A percentile compares a stretch with the other conserved stretches of the same genome.
Conservation (phyloP, 2,888 invertebrate genomes). For the Eupithecia inturbata region DNA sequence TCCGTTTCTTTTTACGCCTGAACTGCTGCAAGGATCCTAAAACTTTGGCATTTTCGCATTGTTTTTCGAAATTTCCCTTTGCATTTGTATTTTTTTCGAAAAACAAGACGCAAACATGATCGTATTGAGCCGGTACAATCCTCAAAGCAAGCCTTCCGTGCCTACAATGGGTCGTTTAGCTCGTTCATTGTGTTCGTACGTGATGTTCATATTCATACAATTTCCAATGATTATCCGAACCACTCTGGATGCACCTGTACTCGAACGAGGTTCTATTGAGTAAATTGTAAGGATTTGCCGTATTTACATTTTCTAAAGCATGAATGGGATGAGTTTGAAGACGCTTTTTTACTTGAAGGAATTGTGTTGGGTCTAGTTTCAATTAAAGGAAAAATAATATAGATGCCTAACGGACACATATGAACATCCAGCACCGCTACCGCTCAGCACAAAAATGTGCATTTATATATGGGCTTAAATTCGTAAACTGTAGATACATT, state of each 20-base stretch:
- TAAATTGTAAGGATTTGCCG: constrained; percentile 19
- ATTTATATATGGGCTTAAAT: too few relatives aligned
- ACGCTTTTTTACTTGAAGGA: too few relatives aligned
- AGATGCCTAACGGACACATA: too few relatives aligned
- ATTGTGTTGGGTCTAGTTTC: too few relatives aligned
- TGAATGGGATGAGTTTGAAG: too few relatives aligned
- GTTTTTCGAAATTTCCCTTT: background rate
- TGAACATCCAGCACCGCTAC: too few relatives aligned
- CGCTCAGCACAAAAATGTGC: too few relatives aligned
- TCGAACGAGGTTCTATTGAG: constrained; percentile 23
- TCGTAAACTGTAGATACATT: too few relatives aligned
- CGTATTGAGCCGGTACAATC: background rate
- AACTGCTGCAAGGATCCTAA: too few relatives aligned
- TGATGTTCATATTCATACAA: constrained; percentile 34
- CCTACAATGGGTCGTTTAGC: constrained; percentile 28
- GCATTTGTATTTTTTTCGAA: background rate
- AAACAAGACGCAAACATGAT: background rate
- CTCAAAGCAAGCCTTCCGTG: background rate
- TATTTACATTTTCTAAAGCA: constrained; percentile 14
- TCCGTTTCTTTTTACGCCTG: too few relatives aligned
- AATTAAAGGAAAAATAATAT: too few relatives aligned
- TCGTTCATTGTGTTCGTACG: constrained; percentile 25
- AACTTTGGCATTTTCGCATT: too few relatives aligned
- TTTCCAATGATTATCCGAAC: constrained; percentile 31
- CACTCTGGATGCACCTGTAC: constrained; percentile 31